Conservation (phyloP, 23 tunicate genomes). For the Oikopleura dioica region DNA sequence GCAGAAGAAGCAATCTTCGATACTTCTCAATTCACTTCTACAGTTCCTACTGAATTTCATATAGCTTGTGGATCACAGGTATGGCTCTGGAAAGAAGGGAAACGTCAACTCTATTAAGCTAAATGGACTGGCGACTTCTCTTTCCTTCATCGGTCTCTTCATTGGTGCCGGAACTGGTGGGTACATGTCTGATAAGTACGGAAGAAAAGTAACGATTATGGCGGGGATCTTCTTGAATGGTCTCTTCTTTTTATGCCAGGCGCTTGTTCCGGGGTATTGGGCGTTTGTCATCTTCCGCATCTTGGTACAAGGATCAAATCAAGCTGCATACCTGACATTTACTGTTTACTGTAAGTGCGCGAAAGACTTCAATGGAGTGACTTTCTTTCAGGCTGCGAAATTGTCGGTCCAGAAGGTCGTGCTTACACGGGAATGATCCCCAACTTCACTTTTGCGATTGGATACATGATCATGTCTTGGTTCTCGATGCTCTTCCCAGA, state of each 20-base stretch:
- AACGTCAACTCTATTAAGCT: too few relatives aligned
- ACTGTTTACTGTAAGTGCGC: background rate
- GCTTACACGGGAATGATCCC: slow-evolving; percentile 9
- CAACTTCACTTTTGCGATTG: slow-evolving; percentile 3
- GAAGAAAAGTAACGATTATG: background rate
- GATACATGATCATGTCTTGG: background rate
- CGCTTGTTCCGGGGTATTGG: background rate
- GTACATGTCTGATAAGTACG: background rate
- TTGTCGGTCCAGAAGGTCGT: slow-evolving; percentile 4
- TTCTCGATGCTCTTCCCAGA: background rate
- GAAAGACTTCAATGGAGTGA: background rate
- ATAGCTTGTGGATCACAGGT: background rate
- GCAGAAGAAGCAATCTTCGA: background rate
- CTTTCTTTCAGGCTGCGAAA: background rate
- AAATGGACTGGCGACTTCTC: background rate
- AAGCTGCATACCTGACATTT: background rate
- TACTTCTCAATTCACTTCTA: background rate
- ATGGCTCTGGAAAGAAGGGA: too few relatives aligned
- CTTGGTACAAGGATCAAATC: background rate
- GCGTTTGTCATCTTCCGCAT: background rate
- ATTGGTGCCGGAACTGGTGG: background rate
- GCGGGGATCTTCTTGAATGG: background rate
- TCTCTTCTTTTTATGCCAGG: background rate
- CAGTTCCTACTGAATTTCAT: background rate
- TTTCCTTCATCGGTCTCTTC: background rate